Evolutionary conservation across 2,888 invertebrate genomes (phyloP).

Genomic region (Notodonta dromedarius): DNA sequence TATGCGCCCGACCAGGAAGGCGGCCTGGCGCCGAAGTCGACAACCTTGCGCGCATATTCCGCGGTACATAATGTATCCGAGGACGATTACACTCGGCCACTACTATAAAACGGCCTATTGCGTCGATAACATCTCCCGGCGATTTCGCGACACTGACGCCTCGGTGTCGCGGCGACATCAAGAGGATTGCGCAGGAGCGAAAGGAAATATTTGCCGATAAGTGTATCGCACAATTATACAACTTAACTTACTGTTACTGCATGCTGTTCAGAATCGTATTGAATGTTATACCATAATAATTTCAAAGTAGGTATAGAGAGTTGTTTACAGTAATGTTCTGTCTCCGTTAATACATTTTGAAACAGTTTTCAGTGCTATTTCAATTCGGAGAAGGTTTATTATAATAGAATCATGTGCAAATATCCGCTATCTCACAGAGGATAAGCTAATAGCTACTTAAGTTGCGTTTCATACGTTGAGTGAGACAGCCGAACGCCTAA

Average conservation of each 20-base stretch:
- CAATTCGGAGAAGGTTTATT: too few species aligned
- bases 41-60: conserved; percentile 59
- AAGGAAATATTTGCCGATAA: conserved; percentile 14
- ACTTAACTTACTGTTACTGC: too few species aligned
- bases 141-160: conserved; percentile 33
- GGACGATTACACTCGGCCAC: conserved; percentile 38
- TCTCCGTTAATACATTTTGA: too few species aligned
- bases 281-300: not conserved
- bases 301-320: too few species aligned
- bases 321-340: not conserved
- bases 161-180: conserved; percentile 31
- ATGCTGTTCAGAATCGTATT: not conserved
- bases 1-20: conserved; percentile 56
- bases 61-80: conserved; percentile 39
- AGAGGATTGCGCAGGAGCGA: conserved; percentile 9
- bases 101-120: conserved; percentile 40
- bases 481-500: too few species aligned
- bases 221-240: conserved; percentile 11
- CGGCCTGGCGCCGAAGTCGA: conserved; percentile 50
- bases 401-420: conserved; percentile 17
- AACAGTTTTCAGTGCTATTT: too few species aligned
- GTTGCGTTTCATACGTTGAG: too few species aligned
- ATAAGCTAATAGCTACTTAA: too few species aligned
- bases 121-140: conserved; percentile 39
- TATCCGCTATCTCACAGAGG: too few species aligned